Percentiles rank a stretch among this genome's conserved stretches.
phyloP scores from a whole-genome alignment of 2,888 invertebrate species.

The Agrotis segetum region DNA sequence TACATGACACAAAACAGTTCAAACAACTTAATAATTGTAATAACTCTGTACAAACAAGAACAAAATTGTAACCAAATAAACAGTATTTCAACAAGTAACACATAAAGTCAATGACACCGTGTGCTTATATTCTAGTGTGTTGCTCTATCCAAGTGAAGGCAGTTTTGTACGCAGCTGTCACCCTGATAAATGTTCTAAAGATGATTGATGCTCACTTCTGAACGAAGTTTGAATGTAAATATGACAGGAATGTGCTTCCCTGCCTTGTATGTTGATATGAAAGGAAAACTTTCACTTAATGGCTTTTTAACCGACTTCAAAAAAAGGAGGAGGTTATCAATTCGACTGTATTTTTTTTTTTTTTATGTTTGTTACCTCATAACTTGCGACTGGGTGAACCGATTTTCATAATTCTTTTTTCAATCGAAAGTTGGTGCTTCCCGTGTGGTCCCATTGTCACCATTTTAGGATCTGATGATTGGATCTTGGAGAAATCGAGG shows the following conservation, averaged over 20 bases:
- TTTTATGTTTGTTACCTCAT: too few species aligned
- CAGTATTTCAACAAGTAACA: conserved; percentile 3
- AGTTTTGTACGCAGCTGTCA: conserved; percentile 48
- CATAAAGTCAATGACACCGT: conserved; percentile 49
- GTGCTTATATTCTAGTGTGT: conserved; percentile 2
- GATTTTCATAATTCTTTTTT: too few species aligned
- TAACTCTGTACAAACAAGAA: not conserved
- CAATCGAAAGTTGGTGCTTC: too few species aligned
- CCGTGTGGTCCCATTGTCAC: too few species aligned
- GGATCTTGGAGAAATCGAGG: too few species aligned
- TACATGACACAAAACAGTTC: too few species aligned
- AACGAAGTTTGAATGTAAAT: conserved; percentile 35
- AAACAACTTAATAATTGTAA: not conserved
- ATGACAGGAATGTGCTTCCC: conserved; percentile 19
- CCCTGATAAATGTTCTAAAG: conserved; percentile 40
- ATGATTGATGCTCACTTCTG: conserved; percentile 65
- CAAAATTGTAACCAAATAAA: not conserved
- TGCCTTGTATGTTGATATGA: conserved; percentile 18
- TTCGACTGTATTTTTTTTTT: too few species aligned
- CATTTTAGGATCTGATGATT: too few species aligned
- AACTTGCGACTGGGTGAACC: too few species aligned
- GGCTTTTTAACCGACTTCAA: too few species aligned
- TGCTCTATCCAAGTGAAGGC: conserved; percentile 25
- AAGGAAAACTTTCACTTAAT: conserved; percentile 7
- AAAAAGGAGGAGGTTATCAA: too few species aligned